phyloP scores from a whole-genome alignment of 2,888 invertebrate genomes.

The Orthosia gracilis region DNA sequence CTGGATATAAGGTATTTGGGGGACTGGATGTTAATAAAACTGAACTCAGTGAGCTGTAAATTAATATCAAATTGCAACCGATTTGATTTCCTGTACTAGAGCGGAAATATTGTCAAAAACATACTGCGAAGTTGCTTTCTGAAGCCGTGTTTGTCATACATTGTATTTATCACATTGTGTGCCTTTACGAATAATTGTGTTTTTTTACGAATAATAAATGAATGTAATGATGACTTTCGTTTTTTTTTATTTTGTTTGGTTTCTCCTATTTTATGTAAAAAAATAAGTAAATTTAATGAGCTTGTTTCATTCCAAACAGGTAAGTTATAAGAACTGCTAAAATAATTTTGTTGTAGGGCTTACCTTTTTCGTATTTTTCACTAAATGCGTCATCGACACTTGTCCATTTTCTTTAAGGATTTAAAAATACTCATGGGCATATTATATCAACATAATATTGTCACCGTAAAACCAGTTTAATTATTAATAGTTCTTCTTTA shows the following conservation, averaged over 20 bases:
- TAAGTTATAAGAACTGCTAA: not conserved
- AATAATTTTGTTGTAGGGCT: not conserved
- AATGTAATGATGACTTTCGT: slow-evolving; percentile 20
- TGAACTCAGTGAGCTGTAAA: slow-evolving; percentile 7
- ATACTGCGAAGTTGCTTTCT: slow-evolving; percentile 15
- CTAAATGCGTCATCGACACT: not conserved
- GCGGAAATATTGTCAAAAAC: slow-evolving; percentile 15
- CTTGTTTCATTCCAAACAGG: not conserved
- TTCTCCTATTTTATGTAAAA: not conserved
- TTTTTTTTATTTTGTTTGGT: slow-evolving; percentile 23
- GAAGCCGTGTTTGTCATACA: slow-evolving; percentile 83
- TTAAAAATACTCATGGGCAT: slow-evolving; percentile 7
- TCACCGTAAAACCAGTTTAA: slow-evolving; percentile 37
- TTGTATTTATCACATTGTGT: slow-evolving; percentile 86
- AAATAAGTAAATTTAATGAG: not conserved
- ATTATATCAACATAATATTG: slow-evolving; percentile 14
- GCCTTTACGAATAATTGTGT: too few species aligned
- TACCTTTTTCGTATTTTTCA: not conserved
- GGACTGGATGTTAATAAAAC: not conserved
- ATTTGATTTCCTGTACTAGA: slow-evolving; percentile 13
- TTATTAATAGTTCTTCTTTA: slow-evolving; percentile 6
- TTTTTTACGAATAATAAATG: slow-evolving; percentile 58
- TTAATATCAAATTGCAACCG: slow-evolving; percentile 1
- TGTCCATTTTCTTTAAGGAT: not conserved
- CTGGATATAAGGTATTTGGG: slow-evolving; percentile 6